Base-by-base conservation (phyloP, 2,888 invertebrate genomes). In the Idaea straminata region DNA sequence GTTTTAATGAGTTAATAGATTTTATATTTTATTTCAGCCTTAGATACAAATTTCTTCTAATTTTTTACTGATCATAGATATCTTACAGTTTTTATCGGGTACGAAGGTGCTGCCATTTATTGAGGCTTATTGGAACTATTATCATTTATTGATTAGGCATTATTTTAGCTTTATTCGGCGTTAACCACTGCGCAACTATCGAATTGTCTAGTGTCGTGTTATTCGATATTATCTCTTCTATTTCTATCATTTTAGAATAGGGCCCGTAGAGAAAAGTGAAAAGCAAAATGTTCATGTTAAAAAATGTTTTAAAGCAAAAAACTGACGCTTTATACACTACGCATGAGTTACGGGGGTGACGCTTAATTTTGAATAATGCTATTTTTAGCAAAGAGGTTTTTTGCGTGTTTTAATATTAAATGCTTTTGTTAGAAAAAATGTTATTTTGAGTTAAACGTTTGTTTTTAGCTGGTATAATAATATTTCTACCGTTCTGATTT, bases 231-330 rank as follows among this genome's bases (percentile, higher is more conserved):
- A 25, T 25, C 25, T 25, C 25, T 25, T 7, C 47, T 47, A 13
- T 47, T 13, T 47, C 47, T 47, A 47, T 47, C 47, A 47, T 47
- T 47, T 47, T 7, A 47, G 47, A 47, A 47, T 47, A 47, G 47
- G 3, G 13, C 47, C 47, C 47, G 7, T 4, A 64, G 64, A 66
- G 57, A 69, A 65, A 68, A 71, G 59, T 35, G 62, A 66, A 66
- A 68, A 66, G 61, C 63, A 34, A 64, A 61, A 67, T 62, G 62
- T 61, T 62, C 36, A 35, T 38, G 59, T 66, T 66, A 65, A 67
- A 70, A 73, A 69, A 35, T 61, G 61, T 5, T 67, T 67, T 71
- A 57, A 66, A 62, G 15, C 36, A 34, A 35, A 69, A 71, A 64
- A 59, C 61, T 66, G 62, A 64, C 74, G 61, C 68, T 70, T 69